A percentile compares a stretch with the other conserved stretches of the same genome.
Evolutionary conservation across 2,888 invertebrate genomes (phyloP).

Genomic region (Didymodactylos carnosus): DNA sequence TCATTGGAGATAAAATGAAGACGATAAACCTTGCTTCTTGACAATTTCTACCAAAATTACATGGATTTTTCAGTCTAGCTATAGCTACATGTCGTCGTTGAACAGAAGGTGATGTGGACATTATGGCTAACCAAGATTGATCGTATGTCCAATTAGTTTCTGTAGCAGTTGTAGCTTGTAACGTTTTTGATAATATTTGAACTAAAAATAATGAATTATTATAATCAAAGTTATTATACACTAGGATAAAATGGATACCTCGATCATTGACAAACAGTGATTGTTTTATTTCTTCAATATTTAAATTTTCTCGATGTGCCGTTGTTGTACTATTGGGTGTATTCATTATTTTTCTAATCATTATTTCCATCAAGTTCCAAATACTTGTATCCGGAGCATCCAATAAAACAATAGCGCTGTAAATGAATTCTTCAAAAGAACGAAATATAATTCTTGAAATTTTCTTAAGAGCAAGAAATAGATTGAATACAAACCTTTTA

Average conservation of each 20-base stretch:
- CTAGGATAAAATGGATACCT: constrained; percentile 17
- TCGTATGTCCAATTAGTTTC: constrained; percentile 41
- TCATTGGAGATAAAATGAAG: constrained; percentile 41
- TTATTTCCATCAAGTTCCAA: constrained; percentile 38
- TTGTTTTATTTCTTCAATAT: constrained; percentile 24
- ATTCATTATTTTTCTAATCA: constrained; percentile 26
- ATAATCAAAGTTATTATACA: not conserved
- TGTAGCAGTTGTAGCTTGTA: constrained; percentile 39
- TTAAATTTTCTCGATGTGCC: not conserved
- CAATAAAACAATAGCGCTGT: constrained; percentile 40
- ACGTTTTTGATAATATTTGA: constrained; percentile 39
- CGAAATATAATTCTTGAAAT: too few species aligned
- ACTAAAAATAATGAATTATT: constrained; percentile 25
- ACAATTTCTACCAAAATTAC: constrained; percentile 42
- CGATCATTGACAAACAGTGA: constrained; percentile 30
- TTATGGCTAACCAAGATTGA: constrained; percentile 42
- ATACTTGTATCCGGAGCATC: constrained; percentile 39
- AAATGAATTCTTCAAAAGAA: constrained; percentile 41
- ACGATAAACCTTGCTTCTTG: constrained; percentile 43
- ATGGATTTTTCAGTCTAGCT: constrained; percentile 40
- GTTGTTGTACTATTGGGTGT: not conserved
- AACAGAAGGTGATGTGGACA: constrained; percentile 34
- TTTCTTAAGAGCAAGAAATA: too few species aligned
- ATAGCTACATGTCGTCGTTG: constrained; percentile 42
- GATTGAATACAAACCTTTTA: too few species aligned